Evolutionary conservation across 64 coral and sea anemone species (phyloP), one percentile per base, ranked within the genome.

Genomic region (Dendrophyllia cribrosa): DNA sequence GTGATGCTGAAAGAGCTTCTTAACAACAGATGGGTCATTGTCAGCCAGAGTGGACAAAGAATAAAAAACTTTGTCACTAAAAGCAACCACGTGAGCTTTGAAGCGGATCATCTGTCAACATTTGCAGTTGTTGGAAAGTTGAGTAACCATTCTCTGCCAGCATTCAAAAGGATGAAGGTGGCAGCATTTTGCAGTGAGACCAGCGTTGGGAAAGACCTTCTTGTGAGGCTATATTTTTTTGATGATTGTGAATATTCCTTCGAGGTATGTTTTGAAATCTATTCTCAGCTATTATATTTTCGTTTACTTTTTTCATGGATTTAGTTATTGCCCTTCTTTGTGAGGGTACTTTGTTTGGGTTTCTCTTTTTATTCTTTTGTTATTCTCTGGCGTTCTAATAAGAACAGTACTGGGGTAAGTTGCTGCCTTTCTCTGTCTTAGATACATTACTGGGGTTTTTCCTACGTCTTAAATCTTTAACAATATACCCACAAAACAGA

Each of bases 141-240:
- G 19, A 24, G 13, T 17, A 21, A 70, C 9, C 59, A 24, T 34
- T 69, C 51, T 11, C 7, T 44, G 53, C 59, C 59, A 7, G 88
- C 64, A 4, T 44, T 79, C 14, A 90, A 90, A 46, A 70, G 88
- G 20, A 90, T 90, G 76, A 77, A 90, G 88, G 24, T 90, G 44
- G 77, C 64, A 43, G 22, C 78, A 43, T 90, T 90, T 34, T 67
- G 75, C 45, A 82, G 12, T 9, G 52, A 70, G 25, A 77, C 76
- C 15, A 90, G 50, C 63, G 48, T 90, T 49, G 78, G 88, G n/a
- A 65, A 90, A 52, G 15, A 58, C 8, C 65, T 90, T 70, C 10
- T 70, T 50, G 24, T 90, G 49, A 67, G 46, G n/a, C 13, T 90
- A 5, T 77, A 90, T 53, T 77, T 65, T 58, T 78, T 90, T 26